Evolutionary conservation across 2,888 invertebrate genomes (phyloP).

Genomic region (Copidosoma aretas): DNA sequence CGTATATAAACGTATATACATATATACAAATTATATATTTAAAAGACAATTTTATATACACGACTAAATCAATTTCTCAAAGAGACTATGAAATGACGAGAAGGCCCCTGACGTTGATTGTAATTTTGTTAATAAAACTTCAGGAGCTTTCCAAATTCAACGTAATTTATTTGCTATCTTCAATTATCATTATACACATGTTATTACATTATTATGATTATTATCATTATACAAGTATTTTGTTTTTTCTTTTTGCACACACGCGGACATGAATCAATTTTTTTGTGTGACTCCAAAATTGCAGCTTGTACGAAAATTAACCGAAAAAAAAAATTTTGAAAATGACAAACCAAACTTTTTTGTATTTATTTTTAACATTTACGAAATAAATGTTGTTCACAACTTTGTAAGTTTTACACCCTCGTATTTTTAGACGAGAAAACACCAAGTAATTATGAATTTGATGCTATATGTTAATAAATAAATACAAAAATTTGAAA

Average conservation of each 20-base stretch:
- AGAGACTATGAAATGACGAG: slow-evolving; percentile 9
- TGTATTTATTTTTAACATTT: slow-evolving; percentile 38
- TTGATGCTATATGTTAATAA: slow-evolving; percentile 36
- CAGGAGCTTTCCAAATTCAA: slow-evolving; percentile 30
- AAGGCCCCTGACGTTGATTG: slow-evolving; percentile 38
- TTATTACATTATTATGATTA: slow-evolving; percentile 36
- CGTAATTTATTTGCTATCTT: slow-evolving; percentile 37
- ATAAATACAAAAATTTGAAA: slow-evolving; percentile 42
- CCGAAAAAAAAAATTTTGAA: neutral
- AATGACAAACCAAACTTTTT: slow-evolving; percentile 17
- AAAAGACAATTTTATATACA: no score
- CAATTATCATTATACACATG: slow-evolving; percentile 34
- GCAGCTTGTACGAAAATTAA: slow-evolving; percentile 28
- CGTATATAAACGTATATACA: no score
- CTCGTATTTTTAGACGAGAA: slow-evolving; percentile 18
- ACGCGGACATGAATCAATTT: slow-evolving; percentile 17
- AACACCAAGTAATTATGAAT: slow-evolving; percentile 29
- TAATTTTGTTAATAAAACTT: slow-evolving; percentile 39
- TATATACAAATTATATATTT: no score
- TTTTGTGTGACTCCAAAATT: slow-evolving; percentile 38
- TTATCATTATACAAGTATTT: slow-evolving; percentile 2
- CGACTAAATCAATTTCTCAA: no score
- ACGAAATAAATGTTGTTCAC: slow-evolving; percentile 23
- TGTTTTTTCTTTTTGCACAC: slow-evolving; percentile 25
- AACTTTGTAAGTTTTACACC: slow-evolving; percentile 28